phyloP scores from a whole-genome alignment of 1,140 invertebrate genomes.

The Anoplophora glabripennis region DNA sequence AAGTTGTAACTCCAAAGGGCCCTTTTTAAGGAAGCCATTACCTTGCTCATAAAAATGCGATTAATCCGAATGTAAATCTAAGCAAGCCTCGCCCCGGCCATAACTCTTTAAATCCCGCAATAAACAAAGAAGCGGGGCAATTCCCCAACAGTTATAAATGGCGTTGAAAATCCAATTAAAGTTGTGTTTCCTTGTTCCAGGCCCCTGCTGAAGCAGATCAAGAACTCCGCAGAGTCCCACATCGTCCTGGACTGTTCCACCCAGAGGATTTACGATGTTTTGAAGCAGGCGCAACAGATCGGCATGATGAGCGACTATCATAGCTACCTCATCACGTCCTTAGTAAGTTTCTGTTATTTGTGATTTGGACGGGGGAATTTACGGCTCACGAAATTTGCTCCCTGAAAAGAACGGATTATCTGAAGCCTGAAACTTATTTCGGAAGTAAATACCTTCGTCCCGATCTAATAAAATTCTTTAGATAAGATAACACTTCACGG shows the following conservation, averaged over 20 bases:
- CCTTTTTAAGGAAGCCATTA: no score
- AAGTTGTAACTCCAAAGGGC: no score
- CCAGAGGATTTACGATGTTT: conserved; percentile 76
- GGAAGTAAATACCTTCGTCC: no score
- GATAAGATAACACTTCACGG: no score
- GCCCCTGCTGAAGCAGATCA: conserved; percentile 85
- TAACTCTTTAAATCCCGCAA: background rate
- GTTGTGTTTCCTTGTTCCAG: conserved; percentile 58
- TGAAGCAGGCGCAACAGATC: conserved; percentile 92
- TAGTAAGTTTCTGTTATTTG: conserved; percentile 69
- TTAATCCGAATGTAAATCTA: background rate
- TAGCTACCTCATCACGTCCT: conserved; percentile 85
- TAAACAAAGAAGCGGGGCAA: no score
- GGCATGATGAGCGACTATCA: conserved; percentile 94
- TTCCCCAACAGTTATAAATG: no score
- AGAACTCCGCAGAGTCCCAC: conserved; percentile 84
- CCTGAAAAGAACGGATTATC: no score
- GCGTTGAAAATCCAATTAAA: no score
- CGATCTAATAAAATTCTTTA: no score
- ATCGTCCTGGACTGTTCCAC: conserved; percentile 89
- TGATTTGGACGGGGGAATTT: no score
- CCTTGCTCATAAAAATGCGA: background rate
- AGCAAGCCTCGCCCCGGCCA: background rate
- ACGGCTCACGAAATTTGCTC: no score
- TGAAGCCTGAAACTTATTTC: no score